Evolutionary conservation across 2,113 vertebrate species (phyloP).

Genomic region (Gavia stellata): DNA sequence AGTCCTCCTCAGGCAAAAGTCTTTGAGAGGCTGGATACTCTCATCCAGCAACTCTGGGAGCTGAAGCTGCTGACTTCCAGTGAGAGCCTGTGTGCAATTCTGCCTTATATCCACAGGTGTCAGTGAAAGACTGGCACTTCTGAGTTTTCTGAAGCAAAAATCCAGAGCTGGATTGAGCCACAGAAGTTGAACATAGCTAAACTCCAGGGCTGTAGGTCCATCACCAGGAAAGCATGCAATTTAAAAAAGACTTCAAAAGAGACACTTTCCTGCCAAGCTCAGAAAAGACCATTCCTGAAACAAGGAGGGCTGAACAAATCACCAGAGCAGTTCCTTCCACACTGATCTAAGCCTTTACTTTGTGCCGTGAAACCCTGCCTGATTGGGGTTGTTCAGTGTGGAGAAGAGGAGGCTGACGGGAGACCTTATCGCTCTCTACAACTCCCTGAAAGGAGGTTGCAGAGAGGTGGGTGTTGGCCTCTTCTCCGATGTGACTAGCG

Average conservation of each 20-base stretch:
- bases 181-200: neutral
- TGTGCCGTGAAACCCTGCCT: neutral
- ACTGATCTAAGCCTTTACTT: neutral
- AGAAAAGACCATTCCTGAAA: neutral
- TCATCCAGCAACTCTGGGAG: neutral
- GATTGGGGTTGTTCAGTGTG: too few species aligned
- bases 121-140: neutral
- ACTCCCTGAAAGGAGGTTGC: too few species aligned
- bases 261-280: neutral
- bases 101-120: conserved; percentile 32
- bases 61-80: neutral
- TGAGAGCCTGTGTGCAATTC: neutral
- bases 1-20: neutral
- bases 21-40: neutral
- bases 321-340: neutral
- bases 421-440: too few species aligned
- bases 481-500: too few species aligned
- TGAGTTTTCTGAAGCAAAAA: neutral
- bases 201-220: neutral
- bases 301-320: neutral
- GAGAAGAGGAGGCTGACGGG: too few species aligned
- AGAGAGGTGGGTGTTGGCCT: too few species aligned
- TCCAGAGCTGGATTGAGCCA: rapidly evolving
- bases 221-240: neutral
- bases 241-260: neutral